These are phyloP conservation scores for Caenorhabditis latens DNA, from an alignment of 1,140 invertebrate species.

Conservation along the genomic window DNA sequence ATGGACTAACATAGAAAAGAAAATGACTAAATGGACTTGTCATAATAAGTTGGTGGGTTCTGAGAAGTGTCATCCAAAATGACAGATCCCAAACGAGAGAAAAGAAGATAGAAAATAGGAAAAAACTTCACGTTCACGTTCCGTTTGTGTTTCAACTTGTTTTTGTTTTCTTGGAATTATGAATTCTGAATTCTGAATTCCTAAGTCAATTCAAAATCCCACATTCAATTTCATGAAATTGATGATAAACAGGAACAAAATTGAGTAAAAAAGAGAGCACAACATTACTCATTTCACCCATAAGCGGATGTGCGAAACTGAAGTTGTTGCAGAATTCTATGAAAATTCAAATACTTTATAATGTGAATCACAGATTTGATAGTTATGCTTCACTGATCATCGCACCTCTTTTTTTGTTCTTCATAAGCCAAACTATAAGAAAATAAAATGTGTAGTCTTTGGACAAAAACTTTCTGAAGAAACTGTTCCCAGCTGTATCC, in stretches of 20 bases:
- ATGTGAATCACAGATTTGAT: neutral
- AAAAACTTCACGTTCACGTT: neutral
- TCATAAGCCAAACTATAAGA: neutral
- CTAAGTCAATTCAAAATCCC: neutral
- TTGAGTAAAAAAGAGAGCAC: neutral
- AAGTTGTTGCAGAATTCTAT: neutral
- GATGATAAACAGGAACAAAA: conserved; percentile 33
- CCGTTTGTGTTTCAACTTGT: neutral
- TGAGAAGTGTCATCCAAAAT: neutral
- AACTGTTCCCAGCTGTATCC: too few relatives aligned
- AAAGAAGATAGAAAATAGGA: neutral
- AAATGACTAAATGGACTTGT: neutral
- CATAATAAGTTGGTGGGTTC: neutral
- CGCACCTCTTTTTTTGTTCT: neutral
- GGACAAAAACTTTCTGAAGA: too few relatives aligned
- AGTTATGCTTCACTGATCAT: neutral
- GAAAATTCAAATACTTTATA: neutral
- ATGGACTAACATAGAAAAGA: neutral
- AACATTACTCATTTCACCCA: neutral
- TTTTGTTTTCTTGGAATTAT: neutral
- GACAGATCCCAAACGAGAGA: neutral
- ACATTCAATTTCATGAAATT: conserved; percentile 14
- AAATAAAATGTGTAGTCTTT: too few relatives aligned
- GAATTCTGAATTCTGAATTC: neutral
- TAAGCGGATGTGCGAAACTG: neutral